These are phyloP conservation scores for Eleginops maclovinus DNA, from an alignment of 2,113 vertebrate genomes.

Conservation along the genomic window DNA sequence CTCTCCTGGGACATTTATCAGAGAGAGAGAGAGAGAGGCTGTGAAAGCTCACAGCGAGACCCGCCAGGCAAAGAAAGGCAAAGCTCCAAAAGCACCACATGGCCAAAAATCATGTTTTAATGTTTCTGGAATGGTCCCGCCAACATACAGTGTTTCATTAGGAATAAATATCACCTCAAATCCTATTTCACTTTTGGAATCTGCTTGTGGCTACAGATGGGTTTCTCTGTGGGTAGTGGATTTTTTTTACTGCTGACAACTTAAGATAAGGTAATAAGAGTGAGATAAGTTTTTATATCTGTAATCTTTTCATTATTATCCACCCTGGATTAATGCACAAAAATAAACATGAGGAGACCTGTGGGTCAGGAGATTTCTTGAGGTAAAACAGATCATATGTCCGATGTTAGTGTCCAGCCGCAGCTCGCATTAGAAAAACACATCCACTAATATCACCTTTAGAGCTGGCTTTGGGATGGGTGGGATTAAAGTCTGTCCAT, in stretches of 20 bases:
- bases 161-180: conserved; percentile 50
- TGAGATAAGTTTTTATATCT: conserved; percentile 50
- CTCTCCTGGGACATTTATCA: conserved; percentile 56
- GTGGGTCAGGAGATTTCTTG: conserved; percentile 42
- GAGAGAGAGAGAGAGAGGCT: conserved; percentile 42
- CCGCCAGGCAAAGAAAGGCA: conserved; percentile 47
- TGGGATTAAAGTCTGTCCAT: conserved; percentile 20
- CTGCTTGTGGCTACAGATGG: conserved; percentile 47
- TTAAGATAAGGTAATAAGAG: conserved; percentile 49
- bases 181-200: conserved; percentile 42
- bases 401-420: conserved; percentile 32
- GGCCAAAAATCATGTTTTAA: conserved; percentile 39
- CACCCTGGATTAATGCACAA: conserved; percentile 32
- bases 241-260: conserved; percentile 55
- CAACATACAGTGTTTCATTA: conserved; percentile 42
- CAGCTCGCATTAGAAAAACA: conserved; percentile 2
- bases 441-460: conserved; percentile 2
- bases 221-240: conserved; percentile 34
- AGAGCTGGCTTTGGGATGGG: conserved; percentile 9
- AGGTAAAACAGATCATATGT: conserved; percentile 56
- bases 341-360: conserved; percentile 33
- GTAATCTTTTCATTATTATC: conserved; percentile 52
- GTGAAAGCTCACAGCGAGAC: conserved; percentile 32
- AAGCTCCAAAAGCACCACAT: conserved; percentile 55
- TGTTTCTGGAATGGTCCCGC: conserved; percentile 45